Evolutionary conservation across 2,113 vertebrate genomes (phyloP), one percentile per base, ranked within the genome.

Genomic region (Narcine bancroftii): DNA sequence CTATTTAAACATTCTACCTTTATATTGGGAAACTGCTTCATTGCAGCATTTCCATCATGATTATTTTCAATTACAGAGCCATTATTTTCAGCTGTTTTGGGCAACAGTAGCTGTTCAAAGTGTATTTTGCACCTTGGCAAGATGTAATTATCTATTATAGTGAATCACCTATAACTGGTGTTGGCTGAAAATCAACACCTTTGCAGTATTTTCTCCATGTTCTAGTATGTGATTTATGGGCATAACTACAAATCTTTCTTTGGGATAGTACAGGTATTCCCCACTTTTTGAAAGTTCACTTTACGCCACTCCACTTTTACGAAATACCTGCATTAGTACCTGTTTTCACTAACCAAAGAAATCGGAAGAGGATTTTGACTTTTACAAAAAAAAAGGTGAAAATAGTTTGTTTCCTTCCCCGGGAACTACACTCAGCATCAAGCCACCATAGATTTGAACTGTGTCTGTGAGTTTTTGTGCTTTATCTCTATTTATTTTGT

Each of bases 121-220:
- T 60, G 53, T 60, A 87, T 53, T 87, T 87, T 60, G 81, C 81
- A 87, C 53, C 53, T 87, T 17, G 5, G 60, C 60, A 60, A 60
- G 13, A 53, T 87, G 33, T 33, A 87, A 87, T 85, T 60, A 85
- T 60, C 50, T 56, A 56, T 87, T 60, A 60, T 87, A 60, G 60
- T 87, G 53, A 87, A 87, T 87, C 81, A 87, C 81, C 81, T 87
- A 53, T 36, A 87, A 36, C 53, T 87, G 81, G 81, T 87, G 81
- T 87, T 33, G 29, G 53, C 56, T 87, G 17, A 3, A 87, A 60
- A 33, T 87, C 60, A 87, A 56, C 81, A 87, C 81, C 33, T 87
- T 21, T 60, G 53, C 53, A 60, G 81, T 60, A 87, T 60, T 60
- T n/a, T 60, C 53, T 60, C 53, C 13, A 17, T 87, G 56, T 33